Conservation (phyloP, 2,113 vertebrate species). For the Sylvia atricapilla region DNA sequence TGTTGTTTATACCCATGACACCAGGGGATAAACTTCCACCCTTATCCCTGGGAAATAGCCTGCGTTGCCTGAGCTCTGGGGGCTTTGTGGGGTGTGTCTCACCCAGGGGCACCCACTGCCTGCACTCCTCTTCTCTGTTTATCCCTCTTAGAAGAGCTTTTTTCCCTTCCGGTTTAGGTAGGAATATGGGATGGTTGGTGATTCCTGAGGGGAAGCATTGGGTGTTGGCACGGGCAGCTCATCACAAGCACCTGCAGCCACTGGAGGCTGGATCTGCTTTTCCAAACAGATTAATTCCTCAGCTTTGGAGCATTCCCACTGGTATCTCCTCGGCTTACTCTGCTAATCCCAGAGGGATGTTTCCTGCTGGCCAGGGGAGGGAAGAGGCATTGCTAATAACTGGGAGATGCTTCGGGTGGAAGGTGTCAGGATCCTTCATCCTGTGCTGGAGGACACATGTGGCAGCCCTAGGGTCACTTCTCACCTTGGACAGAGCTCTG, state of each 20-base stretch:
- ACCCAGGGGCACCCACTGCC: not conserved
- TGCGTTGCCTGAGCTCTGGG: not conserved
- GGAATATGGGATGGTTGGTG: rapidly evolving
- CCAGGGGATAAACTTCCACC: not conserved
- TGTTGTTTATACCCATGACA: rapidly evolving
- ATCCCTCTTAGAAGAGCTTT: not conserved
- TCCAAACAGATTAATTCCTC: not conserved
- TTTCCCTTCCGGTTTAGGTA: not conserved
- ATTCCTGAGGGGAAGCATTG: rapidly evolving
- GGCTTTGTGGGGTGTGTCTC: not conserved
- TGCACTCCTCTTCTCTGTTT: not conserved
- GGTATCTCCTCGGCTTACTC: not conserved
- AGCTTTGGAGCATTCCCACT: not conserved
- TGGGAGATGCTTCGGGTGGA: not conserved
- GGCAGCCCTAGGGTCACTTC: not conserved
- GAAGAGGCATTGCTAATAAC: not conserved
- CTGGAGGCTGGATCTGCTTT: not conserved
- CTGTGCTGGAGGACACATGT: rapidly evolving
- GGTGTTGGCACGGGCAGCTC: rapidly evolving
- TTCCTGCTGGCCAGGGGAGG: not conserved
- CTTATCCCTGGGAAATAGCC: rapidly evolving
- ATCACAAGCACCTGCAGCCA: rapidly evolving
- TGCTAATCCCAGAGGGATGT: not conserved
- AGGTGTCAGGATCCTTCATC: not conserved
- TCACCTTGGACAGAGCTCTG: not conserved